These are phyloP conservation scores for Chrysemys picta DNA, from an alignment of 2,113 vertebrate species.

Conservation along the genomic window DNA sequence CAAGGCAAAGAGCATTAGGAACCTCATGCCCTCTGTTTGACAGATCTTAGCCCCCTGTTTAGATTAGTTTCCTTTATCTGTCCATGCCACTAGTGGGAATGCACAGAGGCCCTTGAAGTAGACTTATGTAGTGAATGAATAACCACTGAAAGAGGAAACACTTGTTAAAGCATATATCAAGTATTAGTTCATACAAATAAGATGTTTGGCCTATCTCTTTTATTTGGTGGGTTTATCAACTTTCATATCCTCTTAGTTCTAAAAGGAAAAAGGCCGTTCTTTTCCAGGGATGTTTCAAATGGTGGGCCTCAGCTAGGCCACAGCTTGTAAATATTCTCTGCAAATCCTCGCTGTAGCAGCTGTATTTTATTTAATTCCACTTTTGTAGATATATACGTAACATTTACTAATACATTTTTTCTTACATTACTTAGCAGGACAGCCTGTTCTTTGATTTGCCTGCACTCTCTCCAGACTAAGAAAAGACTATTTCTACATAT, in stretches of 20 bases:
- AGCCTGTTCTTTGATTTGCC: background rate
- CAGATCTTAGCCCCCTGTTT: background rate
- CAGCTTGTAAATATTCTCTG: background rate
- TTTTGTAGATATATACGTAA: background rate
- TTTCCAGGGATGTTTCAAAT: background rate
- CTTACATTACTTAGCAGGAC: background rate
- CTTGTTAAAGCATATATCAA: background rate
- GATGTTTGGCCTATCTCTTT: background rate
- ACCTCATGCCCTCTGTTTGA: background rate
- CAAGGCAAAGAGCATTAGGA: background rate
- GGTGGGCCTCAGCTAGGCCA: background rate
- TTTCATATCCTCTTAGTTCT: background rate
- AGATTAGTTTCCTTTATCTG: background rate
- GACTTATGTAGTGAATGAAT: rapidly evolving
- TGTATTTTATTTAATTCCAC: conserved; percentile 7
- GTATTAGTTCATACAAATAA: background rate
- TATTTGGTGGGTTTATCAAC: background rate
- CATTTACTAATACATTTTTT: background rate
- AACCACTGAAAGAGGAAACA: background rate
- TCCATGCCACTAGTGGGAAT: background rate
- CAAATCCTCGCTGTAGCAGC: background rate
- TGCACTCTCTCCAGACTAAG: conserved; percentile 1
- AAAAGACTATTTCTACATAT: conserved; percentile 14
- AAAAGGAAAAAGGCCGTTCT: background rate
- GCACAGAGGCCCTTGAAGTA: background rate